A percentile compares a stretch with the other conserved stretches of the same genome.
Conservation (phyloP, 2,113 vertebrate genomes). For the Suncus etruscus region DNA sequence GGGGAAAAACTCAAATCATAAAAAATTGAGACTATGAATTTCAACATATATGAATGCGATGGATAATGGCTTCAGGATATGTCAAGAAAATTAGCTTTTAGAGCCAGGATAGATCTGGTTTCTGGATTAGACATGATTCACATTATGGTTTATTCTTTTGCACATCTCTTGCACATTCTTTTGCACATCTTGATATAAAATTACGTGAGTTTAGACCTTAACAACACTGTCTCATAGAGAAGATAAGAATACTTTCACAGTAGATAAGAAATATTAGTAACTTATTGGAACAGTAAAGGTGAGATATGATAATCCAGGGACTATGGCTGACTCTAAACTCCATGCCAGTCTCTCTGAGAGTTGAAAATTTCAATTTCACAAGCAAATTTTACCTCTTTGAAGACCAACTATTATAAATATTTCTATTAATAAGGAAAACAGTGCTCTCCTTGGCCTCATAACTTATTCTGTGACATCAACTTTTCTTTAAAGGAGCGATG, state of each 20-base stretch:
- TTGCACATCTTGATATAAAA: conserved; percentile 32
- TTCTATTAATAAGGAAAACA: neutral
- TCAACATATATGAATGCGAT: neutral
- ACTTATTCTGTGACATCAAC: neutral
- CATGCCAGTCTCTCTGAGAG: neutral
- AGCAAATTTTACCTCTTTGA: neutral
- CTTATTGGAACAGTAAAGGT: conserved; percentile 15
- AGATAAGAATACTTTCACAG: conserved; percentile 18
- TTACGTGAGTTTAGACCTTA: conserved; percentile 16
- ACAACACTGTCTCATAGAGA: neutral
- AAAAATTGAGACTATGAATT: conserved; percentile 13
- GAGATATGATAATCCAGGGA: neutral
- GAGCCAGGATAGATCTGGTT: neutral
- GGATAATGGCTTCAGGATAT: neutral
- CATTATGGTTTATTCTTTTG: conserved; percentile 21
- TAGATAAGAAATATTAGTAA: neutral
- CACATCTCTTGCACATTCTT: conserved; percentile 15
- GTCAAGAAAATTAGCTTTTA: conserved; percentile 40
- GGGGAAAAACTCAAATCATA: neutral
- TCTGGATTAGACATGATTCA: neutral
- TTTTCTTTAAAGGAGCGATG: conserved; percentile 18
- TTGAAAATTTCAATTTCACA: neutral
- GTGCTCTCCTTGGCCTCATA: neutral
- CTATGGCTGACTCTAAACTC: neutral
- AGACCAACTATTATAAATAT: neutral